These are phyloP conservation scores for Leptonema lineaticorne DNA, from an alignment of 1,140 invertebrate genomes.

Conservation along the genomic window DNA sequence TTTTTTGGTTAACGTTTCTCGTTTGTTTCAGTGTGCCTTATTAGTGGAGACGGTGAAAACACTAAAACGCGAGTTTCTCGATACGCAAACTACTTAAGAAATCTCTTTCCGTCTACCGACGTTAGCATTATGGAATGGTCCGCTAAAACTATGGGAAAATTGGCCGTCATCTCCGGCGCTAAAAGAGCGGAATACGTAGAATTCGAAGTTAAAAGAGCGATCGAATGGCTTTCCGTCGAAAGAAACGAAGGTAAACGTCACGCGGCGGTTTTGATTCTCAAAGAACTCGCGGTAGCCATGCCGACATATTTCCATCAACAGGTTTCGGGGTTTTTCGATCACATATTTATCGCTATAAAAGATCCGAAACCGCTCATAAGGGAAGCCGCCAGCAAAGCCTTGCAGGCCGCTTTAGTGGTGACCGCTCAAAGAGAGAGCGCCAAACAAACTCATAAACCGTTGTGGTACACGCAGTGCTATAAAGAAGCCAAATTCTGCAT, in stretches of 20 bases:
- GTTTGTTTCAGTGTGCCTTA: constrained; percentile 74
- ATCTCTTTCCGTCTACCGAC: constrained; percentile 87
- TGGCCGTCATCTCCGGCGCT: constrained; percentile 88
- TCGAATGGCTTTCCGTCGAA: constrained; percentile 90
- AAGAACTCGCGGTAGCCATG: constrained; percentile 92
- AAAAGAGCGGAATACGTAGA: constrained; percentile 95
- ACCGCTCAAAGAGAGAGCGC: constrained; percentile 91
- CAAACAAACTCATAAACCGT: constrained; percentile 85
- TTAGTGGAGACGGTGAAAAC: constrained; percentile 90
- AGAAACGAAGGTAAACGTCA: constrained; percentile 86
- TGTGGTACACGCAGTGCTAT: constrained; percentile 91
- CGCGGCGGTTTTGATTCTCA: constrained; percentile 87
- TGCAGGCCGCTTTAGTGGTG: constrained; percentile 89
- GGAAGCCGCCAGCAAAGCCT: constrained; percentile 88
- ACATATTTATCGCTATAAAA: constrained; percentile 89
- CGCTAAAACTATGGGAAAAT: constrained; percentile 89
- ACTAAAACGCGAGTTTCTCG: constrained; percentile 85
- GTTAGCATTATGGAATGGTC: constrained; percentile 92
- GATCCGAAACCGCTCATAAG: constrained; percentile 92
- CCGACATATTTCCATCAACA: constrained; percentile 99
- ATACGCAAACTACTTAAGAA: constrained; percentile 91
- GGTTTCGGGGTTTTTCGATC: constrained; percentile 93
- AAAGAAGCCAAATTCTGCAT: constrained; percentile 85
- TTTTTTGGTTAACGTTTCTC: constrained; percentile 15
- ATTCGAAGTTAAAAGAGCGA: constrained; percentile 92